These are phyloP conservation scores for Cremastinae sp. DNA, from an alignment of 2,888 invertebrate genomes.

Conservation along the genomic window DNA sequence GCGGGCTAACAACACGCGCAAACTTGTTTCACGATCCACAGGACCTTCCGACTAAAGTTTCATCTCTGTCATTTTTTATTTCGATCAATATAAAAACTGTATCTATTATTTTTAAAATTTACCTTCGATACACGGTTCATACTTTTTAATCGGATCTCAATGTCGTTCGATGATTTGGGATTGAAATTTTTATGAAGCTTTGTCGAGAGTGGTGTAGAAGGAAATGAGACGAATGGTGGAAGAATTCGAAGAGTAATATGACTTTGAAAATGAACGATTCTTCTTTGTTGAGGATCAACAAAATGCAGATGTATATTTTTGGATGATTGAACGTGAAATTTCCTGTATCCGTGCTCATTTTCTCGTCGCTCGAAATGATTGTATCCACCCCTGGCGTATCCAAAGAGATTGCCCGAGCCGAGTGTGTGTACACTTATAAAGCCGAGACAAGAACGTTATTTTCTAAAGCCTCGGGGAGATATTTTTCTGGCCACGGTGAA, in stretches of 20 bases:
- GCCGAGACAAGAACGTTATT: constrained; percentile 47
- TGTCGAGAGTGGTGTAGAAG: too few species aligned
- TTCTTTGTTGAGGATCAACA: too few species aligned
- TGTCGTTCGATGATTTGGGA: too few species aligned
- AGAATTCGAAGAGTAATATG: too few species aligned
- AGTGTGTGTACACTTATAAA: not conserved
- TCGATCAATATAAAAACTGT: too few species aligned
- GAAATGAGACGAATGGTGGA: too few species aligned
- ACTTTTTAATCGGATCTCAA: too few species aligned
- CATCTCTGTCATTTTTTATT: constrained; percentile 5
- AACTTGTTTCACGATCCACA: constrained; percentile 16
- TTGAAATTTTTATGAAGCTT: too few species aligned
- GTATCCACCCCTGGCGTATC: constrained; percentile 35
- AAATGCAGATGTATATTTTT: not conserved
- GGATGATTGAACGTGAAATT: not conserved
- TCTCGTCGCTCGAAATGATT: constrained; percentile 41
- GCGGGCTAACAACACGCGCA: constrained; percentile 53
- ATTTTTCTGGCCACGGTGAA: constrained; percentile 24
- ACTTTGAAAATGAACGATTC: too few species aligned
- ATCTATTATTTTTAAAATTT: too few species aligned
- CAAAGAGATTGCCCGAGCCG: constrained; percentile 27
- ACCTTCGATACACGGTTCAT: too few species aligned
- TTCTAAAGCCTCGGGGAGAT: constrained; percentile 40
- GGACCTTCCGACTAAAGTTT: not conserved
- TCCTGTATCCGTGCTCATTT: constrained; percentile 4